Conservation (phyloP, 2,113 vertebrate species). For the pig (Sus scrofa) region T2T-Sscrofa CM000812.6:15920001-15920500, state of each 20-base stretch:
- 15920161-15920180: not conserved
- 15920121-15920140: not conserved
- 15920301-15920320: not conserved
- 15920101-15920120: too few species aligned
- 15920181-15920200: not conserved
- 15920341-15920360: not conserved
- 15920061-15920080: not conserved
- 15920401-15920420: not conserved
- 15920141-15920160: not conserved
- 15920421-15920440: not conserved
- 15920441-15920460: not conserved
- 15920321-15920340: not conserved
- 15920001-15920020: not conserved
- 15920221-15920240: not conserved
- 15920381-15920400: not conserved
- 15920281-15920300: not conserved
- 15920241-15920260: not conserved
- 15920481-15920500: not conserved
- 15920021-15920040: not conserved
- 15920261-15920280: not conserved
- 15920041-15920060: not conserved
- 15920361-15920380: not conserved
- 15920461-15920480: not conserved
- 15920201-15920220: not conserved
- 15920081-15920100: not conserved